phyloP scores from a whole-genome alignment of 2,888 invertebrate species.

The Hirtodrosophila histrioides region DNA sequence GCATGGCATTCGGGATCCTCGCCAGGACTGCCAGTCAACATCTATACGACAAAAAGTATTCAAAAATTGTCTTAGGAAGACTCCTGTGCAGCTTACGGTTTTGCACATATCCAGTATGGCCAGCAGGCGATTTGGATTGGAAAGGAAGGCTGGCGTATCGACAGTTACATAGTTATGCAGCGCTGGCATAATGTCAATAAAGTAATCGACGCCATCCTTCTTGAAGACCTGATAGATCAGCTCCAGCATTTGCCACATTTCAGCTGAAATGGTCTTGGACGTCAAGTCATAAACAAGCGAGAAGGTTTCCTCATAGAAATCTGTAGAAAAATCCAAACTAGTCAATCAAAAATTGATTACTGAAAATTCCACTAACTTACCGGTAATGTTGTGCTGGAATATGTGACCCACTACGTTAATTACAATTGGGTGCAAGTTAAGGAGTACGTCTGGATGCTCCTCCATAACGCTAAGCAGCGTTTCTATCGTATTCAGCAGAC shows the following conservation, averaged over 20 bases:
- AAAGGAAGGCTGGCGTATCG: conserved; percentile 96
- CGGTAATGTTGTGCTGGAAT: conserved; percentile 92
- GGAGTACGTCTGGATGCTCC: conserved; percentile 91
- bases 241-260: conserved; percentile 98
- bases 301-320: conserved; percentile 98
- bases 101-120: conserved; percentile 98
- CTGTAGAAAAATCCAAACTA: conserved; percentile 84
- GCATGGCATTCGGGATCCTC: conserved; percentile 98
- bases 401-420: conserved; percentile 95
- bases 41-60: conserved; percentile 82
- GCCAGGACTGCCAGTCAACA: conserved; percentile 89
- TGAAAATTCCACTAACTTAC: conserved; percentile 82
- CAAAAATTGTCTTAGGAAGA: not conserved
- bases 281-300: conserved; percentile 96
- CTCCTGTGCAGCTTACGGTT: conserved; percentile 86
- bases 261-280: conserved; percentile 92
- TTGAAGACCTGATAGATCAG: conserved; percentile 94
- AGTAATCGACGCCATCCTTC: conserved; percentile 97
- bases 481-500: conserved; percentile 97
- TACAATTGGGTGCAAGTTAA: conserved; percentile 95
- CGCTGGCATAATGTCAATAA: conserved; percentile 99
- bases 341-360: not conserved
- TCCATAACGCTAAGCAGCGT: conserved; percentile 97
- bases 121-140: conserved; percentile 94
- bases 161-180: conserved; percentile 98